Base-by-base conservation (phyloP, 2,113 vertebrate species). In the Chloroceryle aenea region DNA sequence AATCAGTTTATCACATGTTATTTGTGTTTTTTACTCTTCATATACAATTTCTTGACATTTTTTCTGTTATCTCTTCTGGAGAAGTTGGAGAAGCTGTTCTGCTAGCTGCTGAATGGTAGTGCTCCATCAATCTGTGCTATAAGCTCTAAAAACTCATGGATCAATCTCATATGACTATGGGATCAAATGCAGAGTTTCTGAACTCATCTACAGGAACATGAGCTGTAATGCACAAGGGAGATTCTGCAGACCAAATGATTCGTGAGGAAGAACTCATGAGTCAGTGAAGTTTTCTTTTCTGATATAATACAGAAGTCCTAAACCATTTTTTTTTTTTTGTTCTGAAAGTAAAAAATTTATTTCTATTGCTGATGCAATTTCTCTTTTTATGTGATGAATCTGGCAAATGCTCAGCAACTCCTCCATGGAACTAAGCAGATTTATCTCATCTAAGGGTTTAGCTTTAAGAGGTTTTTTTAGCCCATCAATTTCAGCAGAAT, bases 131-230 rank as follows among this genome's bases (percentile, higher is more conserved):
- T 90, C 91, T 93, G n/a, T 67, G 76, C 85, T 83, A 53, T 91
- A 95, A 94, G 47, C 95, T 83, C 72, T 93, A 69, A 94, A 91
- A 94, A 74, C 86, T 77, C 87, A 47, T 32, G 82, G 82, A 96
- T 96, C 95, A 90, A 95, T 95, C 68, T 83, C 68, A 66, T 63
- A 40, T 1, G 10, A 56, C 72, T 47, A 56, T 38, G 79, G 56
- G 90, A 93, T 95, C 93, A 97, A 96, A 93, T 79, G 66, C 42
- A 88, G 56, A 87, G 64, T 81, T 96, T 92, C 82, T 92, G 76
- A 95, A 93, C 43, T 90, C 76, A 53, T 94, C 93, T 85, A 62
- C 53, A 84, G 68, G 61, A 96, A 64, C 56, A 81, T 90, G 91
- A 94, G 80, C 66, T 95, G 79, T 93, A 93, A 94, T 91, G 48